phyloP scores from a whole-genome alignment of 2,888 invertebrate species.

The Hypolimnas misippus region DNA sequence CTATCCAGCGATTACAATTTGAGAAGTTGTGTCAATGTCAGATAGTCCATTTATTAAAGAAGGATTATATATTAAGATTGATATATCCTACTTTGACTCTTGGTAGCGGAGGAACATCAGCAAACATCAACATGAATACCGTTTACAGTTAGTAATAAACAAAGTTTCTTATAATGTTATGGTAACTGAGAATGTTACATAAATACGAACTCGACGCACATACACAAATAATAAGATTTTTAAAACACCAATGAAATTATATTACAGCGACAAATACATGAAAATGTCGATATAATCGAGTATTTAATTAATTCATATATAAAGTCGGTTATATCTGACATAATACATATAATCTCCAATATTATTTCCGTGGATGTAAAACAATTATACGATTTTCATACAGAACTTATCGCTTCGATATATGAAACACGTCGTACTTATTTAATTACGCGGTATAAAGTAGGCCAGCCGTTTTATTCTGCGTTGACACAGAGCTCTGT shows the following conservation, averaged over 20 bases:
- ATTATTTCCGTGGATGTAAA: slow-evolving; percentile 6
- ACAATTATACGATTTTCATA: slow-evolving; percentile 22
- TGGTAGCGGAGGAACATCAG: too few species aligned
- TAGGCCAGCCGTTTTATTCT: slow-evolving; percentile 42
- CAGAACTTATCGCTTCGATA: slow-evolving; percentile 16
- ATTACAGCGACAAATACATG: too few species aligned
- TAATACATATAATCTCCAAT: neutral
- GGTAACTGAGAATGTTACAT: too few species aligned
- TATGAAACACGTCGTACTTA: slow-evolving; percentile 33
- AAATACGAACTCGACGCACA: neutral
- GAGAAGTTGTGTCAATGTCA: too few species aligned
- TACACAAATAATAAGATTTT: neutral
- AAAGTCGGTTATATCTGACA: neutral
- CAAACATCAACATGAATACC: too few species aligned
- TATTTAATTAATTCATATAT: neutral
- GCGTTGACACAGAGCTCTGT: slow-evolving; percentile 41
- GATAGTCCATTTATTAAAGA: too few species aligned
- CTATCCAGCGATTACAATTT: too few species aligned
- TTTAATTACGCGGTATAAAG: slow-evolving; percentile 43
- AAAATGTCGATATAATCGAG: neutral
- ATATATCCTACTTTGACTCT: too few species aligned
- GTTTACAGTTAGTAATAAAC: too few species aligned
- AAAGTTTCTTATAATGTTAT: too few species aligned
- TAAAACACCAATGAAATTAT: neutral
- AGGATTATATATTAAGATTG: too few species aligned